Conservation (phyloP, 2,113 vertebrate genomes). For the Mormoops blainvillei region DNA sequence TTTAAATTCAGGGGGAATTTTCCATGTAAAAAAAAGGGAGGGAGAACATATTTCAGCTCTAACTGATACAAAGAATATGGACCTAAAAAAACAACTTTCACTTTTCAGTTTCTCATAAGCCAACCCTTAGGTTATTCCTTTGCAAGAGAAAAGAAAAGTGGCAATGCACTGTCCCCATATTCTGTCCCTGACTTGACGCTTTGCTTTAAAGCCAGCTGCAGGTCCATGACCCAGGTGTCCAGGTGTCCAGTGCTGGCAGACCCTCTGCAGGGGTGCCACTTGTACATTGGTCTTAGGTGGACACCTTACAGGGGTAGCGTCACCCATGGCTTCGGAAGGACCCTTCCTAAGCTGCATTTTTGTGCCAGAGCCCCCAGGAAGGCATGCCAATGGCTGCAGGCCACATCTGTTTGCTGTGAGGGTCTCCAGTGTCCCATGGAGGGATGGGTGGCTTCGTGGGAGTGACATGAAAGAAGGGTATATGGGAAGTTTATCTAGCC, state of each 20-base stretch:
- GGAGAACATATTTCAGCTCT: background rate
- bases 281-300: background rate
- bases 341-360: accelerated
- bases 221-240: background rate
- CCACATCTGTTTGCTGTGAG: background rate
- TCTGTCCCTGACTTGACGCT: background rate
- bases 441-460: background rate
- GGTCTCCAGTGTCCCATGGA: background rate
- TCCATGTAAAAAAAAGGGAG: background rate
- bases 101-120: background rate
- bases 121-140: background rate
- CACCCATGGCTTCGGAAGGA: background rate
- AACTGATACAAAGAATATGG: background rate
- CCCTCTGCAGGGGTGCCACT: accelerated
- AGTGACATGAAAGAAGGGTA: background rate
- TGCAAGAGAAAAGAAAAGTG: background rate
- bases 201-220: background rate
- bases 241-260: accelerated
- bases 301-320: accelerated
- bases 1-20: background rate
- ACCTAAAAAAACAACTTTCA: background rate
- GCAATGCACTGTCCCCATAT: accelerated
- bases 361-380: background rate
- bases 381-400: background rate
- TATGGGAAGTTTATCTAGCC: slow-evolving; percentile 31